These are phyloP conservation scores for Sthenelais limicola DNA, from an alignment of 2,888 invertebrate species.

Conservation along the genomic window DNA sequence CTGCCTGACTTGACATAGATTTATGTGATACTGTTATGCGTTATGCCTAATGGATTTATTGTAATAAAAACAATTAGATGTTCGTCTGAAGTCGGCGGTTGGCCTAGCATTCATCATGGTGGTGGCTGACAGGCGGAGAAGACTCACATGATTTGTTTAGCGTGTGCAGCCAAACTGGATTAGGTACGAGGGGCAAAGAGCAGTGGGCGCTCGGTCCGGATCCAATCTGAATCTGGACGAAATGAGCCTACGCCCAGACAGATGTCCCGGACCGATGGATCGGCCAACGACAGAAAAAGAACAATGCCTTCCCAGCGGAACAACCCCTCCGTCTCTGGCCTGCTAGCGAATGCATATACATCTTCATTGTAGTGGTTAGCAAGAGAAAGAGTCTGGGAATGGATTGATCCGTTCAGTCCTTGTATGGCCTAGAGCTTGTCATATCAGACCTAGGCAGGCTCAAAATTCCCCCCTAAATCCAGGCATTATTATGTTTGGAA, in stretches of 20 bases:
- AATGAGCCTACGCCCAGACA: neutral
- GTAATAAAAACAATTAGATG: slow-evolving; percentile 39
- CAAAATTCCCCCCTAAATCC: slow-evolving; percentile 5
- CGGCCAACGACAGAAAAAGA: slow-evolving; percentile 35
- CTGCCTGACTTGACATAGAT: slow-evolving; percentile 6
- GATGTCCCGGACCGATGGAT: slow-evolving; percentile 8
- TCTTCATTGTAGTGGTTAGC: slow-evolving; percentile 37
- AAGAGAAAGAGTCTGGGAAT: neutral
- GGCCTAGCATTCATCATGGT: slow-evolving; percentile 27
- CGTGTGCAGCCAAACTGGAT: slow-evolving; percentile 33
- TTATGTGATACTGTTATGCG: slow-evolving; percentile 22
- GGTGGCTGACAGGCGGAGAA: neutral
- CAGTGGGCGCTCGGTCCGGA: neutral
- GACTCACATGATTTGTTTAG: slow-evolving; percentile 38
- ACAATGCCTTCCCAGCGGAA: slow-evolving; percentile 18
- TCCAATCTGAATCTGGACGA: slow-evolving; percentile 21
- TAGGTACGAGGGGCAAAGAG: slow-evolving; percentile 16
- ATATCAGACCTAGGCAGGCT: slow-evolving; percentile 19
- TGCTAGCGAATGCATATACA: neutral
- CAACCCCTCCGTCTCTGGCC: slow-evolving; percentile 11
- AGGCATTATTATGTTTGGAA: slow-evolving; percentile 28
- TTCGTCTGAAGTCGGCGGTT: slow-evolving; percentile 6
- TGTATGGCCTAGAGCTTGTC: slow-evolving; percentile 9
- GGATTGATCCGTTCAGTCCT: slow-evolving; percentile 7
- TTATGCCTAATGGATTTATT: slow-evolving; percentile 38